Base-by-base conservation (phyloP, 2,888 invertebrate genomes). In the Dendrolimus houi region DNA sequence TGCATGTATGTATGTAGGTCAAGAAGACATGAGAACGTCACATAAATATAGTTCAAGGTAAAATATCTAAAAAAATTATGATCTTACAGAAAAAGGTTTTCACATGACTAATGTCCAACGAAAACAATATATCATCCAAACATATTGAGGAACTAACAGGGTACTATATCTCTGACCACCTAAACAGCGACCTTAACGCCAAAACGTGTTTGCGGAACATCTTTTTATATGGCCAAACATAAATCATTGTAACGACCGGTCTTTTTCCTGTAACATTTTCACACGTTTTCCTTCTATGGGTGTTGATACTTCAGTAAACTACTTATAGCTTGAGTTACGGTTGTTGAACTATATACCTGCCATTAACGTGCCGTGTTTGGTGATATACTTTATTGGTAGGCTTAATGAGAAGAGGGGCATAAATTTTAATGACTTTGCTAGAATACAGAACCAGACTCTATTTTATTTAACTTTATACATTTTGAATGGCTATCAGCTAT, bases 221-320 rank as follows among this genome's bases (percentile, higher is more conserved):
- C 75, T 83, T 83, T 82, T 84, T 83, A 75, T 71, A 71, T 67
- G 65, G 66, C 60, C 64, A 60, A 68, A 68, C 78, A 83, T 88
- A 86, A 86, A 87, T 87, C 87, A 86, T 84, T 75, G 75, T 83
- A 83, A 86, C 85, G 84, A 86, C 77, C 72, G 66, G 72, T 61
- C 71, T 71, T 74, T 77, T 81, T 72, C 69, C 67, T 70, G 69
- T 68, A 74, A 74, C 70, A 72, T 80, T 83, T 85, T 85, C 81
- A 77, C 85, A 79, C 83, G 77, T 83, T 83, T 85, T 78, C 79
- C 78, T 77, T 68, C 63, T 67, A 62, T 60, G 9, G 47, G 54
- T 54, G 54, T n/a, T 54, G 54, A 53, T 53, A 53, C 53, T 53
- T 53, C 17, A 54, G 54, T 54, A 41, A 41, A 54, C 41, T 54